Conservation (phyloP, 2,113 vertebrate genomes). For the Solenodon paradoxus region DNA sequence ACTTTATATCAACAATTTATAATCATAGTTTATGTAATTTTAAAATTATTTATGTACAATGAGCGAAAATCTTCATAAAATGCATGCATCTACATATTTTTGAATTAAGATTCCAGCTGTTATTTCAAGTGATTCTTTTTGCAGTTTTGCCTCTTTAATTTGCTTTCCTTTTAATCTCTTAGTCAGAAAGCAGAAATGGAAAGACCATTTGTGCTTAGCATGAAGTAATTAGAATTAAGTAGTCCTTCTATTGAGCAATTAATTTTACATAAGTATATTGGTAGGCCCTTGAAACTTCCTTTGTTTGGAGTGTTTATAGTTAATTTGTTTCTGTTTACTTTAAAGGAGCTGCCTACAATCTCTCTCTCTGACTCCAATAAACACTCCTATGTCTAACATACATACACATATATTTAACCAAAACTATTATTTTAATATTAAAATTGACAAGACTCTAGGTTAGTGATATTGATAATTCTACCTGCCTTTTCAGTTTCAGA, state of each 20-base stretch:
- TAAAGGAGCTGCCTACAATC: not conserved
- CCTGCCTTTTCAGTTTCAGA: not conserved
- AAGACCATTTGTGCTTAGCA: not conserved
- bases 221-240: not conserved
- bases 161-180: not conserved
- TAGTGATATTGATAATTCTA: not conserved
- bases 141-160: not conserved
- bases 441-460: not conserved
- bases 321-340: not conserved
- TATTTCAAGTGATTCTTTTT: constrained; percentile 31
- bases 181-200: not conserved
- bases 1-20: not conserved
- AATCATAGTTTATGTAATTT: not conserved
- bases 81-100: not conserved
- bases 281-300: not conserved
- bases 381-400: not conserved
- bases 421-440: not conserved
- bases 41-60: constrained; percentile 11
- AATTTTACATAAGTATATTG: not conserved
- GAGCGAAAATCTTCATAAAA: not conserved
- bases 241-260: not conserved
- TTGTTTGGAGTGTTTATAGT: not conserved
- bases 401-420: not conserved
- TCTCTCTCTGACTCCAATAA: not conserved
- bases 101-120: not conserved